These are phyloP conservation scores for Pimpla rufipes DNA, from an alignment of 2,888 invertebrate species.

Conservation along the genomic window DNA sequence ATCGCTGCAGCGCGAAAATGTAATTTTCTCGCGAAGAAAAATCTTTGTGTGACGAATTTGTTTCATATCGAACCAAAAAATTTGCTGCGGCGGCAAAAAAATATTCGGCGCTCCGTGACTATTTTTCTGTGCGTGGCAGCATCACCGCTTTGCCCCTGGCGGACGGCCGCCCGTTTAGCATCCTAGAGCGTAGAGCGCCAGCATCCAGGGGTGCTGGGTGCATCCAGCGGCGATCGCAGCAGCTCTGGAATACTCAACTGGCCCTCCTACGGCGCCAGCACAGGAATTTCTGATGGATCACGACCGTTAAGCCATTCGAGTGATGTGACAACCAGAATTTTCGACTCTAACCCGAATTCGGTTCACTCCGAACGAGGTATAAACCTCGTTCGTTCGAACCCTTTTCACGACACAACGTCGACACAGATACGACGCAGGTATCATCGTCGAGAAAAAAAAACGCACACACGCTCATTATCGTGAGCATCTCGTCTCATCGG, in stretches of 20 bases:
- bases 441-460: constrained; percentile 28
- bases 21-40: too few relatives aligned
- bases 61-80: too few relatives aligned
- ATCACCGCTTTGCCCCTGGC: constrained; percentile 40
- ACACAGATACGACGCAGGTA: neutral
- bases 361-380: neutral
- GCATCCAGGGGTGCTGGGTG: constrained; percentile 46
- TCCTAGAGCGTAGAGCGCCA: constrained; percentile 45
- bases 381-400: constrained; percentile 16
- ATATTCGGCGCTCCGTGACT: too few relatives aligned
- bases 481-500: constrained; percentile 58
- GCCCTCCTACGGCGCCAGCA: neutral
- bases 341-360: neutral
- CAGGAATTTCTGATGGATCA: constrained; percentile 27
- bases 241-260: neutral
- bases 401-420: constrained; percentile 4
- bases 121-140: neutral
- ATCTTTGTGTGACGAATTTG: too few relatives aligned
- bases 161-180: constrained; percentile 42
- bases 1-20: too few relatives aligned
- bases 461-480: constrained; percentile 58
- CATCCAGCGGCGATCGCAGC: neutral
- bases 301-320: neutral
- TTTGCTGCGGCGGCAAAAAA: too few relatives aligned
- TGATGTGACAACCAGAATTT: constrained; percentile 14